phyloP scores from a whole-genome alignment of 2,113 vertebrate species.

The Oreochromis aureus region DNA sequence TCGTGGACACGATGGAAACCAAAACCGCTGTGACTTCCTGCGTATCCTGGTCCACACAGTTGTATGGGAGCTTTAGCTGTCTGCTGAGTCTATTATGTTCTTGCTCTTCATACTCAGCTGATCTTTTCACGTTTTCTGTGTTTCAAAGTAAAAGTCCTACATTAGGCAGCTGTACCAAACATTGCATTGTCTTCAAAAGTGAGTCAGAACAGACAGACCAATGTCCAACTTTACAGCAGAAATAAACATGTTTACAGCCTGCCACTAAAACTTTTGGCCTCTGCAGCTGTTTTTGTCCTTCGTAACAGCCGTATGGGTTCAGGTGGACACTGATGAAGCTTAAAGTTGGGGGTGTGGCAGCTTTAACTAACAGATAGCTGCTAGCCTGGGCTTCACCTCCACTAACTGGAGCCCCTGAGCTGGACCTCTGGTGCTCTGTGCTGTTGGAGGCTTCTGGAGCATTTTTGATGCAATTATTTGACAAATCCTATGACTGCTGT shows the following conservation, averaged over 20 bases:
- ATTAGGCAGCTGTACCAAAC: background rate
- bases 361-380: background rate
- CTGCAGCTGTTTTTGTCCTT: background rate
- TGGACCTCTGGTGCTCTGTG: background rate
- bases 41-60: rapidly evolving
- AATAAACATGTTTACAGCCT: background rate
- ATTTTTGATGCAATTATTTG: background rate
- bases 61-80: background rate
- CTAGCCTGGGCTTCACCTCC: rapidly evolving
- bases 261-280: background rate
- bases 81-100: background rate
- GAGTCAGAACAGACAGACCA: background rate
- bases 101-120: rapidly evolving
- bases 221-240: background rate
- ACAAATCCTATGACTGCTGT: background rate
- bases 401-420: background rate
- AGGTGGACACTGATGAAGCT: background rate
- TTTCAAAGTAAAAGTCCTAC: background rate
- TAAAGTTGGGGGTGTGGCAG: background rate
- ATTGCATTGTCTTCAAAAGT: background rate
- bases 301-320: rapidly evolving
- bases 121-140: background rate
- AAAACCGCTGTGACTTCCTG: rapidly evolving
- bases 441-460: background rate
- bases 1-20: background rate